Evolutionary conservation across 2,797 vertebrate genomes (phyloP).

Genomic region (Todus mexicanus): DNA sequence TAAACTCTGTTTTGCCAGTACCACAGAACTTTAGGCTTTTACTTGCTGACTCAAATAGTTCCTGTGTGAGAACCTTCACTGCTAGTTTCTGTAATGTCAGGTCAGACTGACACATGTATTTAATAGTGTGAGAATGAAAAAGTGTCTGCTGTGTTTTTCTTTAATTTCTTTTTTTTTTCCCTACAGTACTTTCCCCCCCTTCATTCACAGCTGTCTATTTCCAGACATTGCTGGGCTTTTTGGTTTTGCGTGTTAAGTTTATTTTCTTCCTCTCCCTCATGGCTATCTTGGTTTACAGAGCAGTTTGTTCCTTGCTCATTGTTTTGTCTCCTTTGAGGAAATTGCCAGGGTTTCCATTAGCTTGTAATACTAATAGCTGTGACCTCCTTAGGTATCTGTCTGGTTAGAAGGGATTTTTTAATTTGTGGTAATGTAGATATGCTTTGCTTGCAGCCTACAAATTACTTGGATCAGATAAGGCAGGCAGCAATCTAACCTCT

Average conservation of each 20-base stretch:
- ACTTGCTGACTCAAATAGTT: neutral
- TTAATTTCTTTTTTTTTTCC: neutral
- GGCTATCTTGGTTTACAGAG: constrained; percentile 14
- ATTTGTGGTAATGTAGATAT: constrained; percentile 37
- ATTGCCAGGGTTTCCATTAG: constrained; percentile 41
- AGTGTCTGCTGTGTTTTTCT: neutral
- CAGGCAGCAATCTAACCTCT: neutral
- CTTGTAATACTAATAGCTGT: neutral
- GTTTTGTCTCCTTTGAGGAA: constrained; percentile 43
- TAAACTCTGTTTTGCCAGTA: neutral
- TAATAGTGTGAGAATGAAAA: neutral
- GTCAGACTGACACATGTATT: neutral
- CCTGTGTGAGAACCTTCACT: neutral
- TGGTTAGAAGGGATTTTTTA: constrained; percentile 26
- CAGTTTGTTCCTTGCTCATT: constrained; percentile 14
- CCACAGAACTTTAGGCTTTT: neutral
- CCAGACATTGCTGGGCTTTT: neutral
- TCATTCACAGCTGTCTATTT: neutral
- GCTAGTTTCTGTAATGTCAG: neutral
- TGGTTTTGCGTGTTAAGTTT: neutral
- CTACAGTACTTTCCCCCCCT: neutral
- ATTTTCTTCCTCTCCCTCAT: constrained; percentile 8
- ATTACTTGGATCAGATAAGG: neutral
- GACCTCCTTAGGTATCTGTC: neutral
- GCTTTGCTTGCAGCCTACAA: constrained; percentile 6